phyloP scores from a whole-genome alignment of 2,113 vertebrate species.

The Acinonyx jubatus region DNA sequence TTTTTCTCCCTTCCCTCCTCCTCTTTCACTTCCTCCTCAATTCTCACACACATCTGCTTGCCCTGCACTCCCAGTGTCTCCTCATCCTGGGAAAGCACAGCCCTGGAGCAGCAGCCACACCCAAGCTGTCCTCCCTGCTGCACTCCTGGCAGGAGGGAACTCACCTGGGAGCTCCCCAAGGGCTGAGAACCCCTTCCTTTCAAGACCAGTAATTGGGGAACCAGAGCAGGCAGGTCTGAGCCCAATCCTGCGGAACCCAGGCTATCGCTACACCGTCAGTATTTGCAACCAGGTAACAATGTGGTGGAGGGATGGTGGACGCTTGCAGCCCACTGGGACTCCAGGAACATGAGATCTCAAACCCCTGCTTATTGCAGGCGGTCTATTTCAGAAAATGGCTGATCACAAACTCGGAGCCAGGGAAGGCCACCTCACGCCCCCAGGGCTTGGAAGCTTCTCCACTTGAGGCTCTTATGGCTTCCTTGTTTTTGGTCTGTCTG shows the following conservation, averaged over 20 bases:
- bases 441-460: not conserved
- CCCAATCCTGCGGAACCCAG: not conserved
- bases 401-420: not conserved
- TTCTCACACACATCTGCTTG: not conserved
- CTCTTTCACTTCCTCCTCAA: not conserved
- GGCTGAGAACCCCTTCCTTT: not conserved
- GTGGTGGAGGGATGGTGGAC: not conserved
- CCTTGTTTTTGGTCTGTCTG: not conserved
- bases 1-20: not conserved
- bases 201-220: not conserved
- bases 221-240: not conserved
- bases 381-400: not conserved
- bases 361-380: not conserved
- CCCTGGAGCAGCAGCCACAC: too few relatives aligned
- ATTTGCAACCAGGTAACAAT: too few relatives aligned
- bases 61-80: not conserved
- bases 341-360: not conserved
- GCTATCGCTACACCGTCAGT: not conserved
- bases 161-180: too few relatives aligned
- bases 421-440: accelerated
- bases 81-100: not conserved
- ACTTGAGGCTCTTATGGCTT: not conserved
- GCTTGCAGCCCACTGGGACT: not conserved
- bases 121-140: not conserved
- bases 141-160: not conserved